These are phyloP conservation scores for Pristionchus fissidentatus DNA, from an alignment of 2,888 invertebrate species.

Conservation along the genomic window DNA sequence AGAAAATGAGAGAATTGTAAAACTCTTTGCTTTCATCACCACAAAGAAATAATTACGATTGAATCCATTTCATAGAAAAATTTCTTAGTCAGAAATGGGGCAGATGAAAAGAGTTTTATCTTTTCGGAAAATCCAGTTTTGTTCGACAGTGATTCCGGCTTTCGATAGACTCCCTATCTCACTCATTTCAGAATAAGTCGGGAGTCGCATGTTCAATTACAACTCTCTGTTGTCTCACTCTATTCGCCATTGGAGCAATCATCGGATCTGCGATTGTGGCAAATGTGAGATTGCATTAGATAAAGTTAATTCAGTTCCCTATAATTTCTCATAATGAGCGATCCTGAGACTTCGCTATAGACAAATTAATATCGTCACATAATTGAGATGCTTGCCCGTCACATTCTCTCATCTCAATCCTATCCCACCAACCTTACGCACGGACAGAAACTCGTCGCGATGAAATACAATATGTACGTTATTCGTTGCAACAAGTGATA, in stretches of 20 bases:
- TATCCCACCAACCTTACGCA: not conserved
- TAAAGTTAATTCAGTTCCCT: not conserved
- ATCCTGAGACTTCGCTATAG: not conserved
- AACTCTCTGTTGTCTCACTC: slow-evolving; percentile 53
- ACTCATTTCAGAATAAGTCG: not conserved
- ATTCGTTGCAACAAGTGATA: not conserved
- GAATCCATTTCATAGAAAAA: no score
- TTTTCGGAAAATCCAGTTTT: no score
- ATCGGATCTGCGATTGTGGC: slow-evolving; percentile 55
- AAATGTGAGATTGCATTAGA: slow-evolving; percentile 46
- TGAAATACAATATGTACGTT: slow-evolving; percentile 46
- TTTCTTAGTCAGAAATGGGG: no score
- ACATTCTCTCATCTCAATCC: not conserved
- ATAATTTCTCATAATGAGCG: not conserved
- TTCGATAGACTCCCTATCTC: no score
- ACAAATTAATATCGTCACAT: not conserved
- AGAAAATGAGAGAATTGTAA: not conserved
- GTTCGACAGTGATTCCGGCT: no score
- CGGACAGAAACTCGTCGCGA: slow-evolving; percentile 40
- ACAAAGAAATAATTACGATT: not conserved
- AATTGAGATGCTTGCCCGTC: not conserved
- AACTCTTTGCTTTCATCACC: not conserved
- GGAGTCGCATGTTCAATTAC: slow-evolving; percentile 56
- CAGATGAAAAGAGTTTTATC: no score
- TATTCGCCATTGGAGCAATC: slow-evolving; percentile 58